Evolutionary conservation across 2,113 vertebrate genomes (phyloP), one percentile per base, ranked within the genome.

Genomic region (Archocentrus centrarchus): DNA sequence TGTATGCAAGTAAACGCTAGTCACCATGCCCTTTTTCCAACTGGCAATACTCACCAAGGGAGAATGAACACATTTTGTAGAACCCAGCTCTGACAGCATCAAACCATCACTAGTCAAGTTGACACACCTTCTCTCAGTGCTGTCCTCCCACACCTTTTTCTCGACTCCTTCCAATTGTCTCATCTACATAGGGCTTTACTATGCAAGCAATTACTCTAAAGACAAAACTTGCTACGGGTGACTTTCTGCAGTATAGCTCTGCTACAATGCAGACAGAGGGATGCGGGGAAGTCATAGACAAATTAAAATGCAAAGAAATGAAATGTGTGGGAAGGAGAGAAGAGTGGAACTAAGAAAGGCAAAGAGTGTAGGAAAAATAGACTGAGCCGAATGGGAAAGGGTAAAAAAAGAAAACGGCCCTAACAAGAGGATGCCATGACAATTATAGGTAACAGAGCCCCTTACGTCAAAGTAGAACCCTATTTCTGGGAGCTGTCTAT

Each of bases 401-500:
- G 18, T 53, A 0, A n/a, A 73, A 73, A 53, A 73, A 53, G 27
- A 55, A 89, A 93, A 86, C 57, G 41, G 79, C 84, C 83, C 57
- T 88, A 91, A 90, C 85, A 85, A 90, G 90, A 91, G 90, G 92
- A 91, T 90, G 86, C 92, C 86, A 81, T 89, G 89, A 93, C 93
- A 94, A 93, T 93, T 92, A 93, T 61, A 85, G 79, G 88, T 81
- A 86, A 90, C 86, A 89, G 87, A 93, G 88, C 86, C 83, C 80
- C 86, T 32, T 47, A 76, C 80, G 86, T 91, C 92, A 92, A 88
- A 94, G 91, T 88, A 85, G 88, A 89, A 89, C 88, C 89, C 82
- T 89, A 90, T 92, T 90, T 91, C 93, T 87, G 77, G 86, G 88
- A 89, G 92, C 88, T 91, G 92, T 94, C 94, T 88, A 90, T 91